These are phyloP conservation scores for Diacarnus erythraeanus DNA, from an alignment of 37 sponge, comb jelly and placozoan genomes.

Conservation along the genomic window DNA sequence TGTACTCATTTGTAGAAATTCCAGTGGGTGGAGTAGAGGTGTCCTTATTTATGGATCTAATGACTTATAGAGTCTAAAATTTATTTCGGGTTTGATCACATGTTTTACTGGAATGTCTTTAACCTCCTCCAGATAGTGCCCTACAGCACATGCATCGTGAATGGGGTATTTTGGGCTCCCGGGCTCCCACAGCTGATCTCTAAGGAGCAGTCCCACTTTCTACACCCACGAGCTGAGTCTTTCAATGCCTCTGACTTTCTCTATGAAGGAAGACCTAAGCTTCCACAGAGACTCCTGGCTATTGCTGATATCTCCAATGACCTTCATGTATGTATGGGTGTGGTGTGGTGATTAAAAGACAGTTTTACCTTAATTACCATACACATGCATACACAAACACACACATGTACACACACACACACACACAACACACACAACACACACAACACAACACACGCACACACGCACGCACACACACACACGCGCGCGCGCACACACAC, in stretches of 20 bases:
- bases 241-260: constrained; percentile 24
- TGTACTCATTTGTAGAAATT: too few species aligned
- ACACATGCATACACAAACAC: too few species aligned
- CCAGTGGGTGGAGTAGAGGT: too few species aligned
- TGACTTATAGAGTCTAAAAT: too few species aligned
- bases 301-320: constrained; percentile 89
- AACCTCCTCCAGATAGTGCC: constrained; percentile 80
- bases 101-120: background rate
- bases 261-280: constrained; percentile 55
- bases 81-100: too few species aligned
- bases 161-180: constrained; percentile 96
- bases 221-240: constrained; percentile 47
- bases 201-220: constrained; percentile 38
- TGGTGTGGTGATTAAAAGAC: background rate
- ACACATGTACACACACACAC: too few species aligned
- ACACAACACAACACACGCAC: too few species aligned
- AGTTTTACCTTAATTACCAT: too few species aligned
- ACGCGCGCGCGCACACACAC: too few species aligned
- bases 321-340: constrained; percentile 25
- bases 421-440: too few species aligned
- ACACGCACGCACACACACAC: too few species aligned
- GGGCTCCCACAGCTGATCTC: constrained; percentile 77
- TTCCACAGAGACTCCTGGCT: constrained; percentile 91
- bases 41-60: too few species aligned
- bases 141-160: constrained; percentile 84